A percentile compares a stretch with the other conserved stretches of the same genome.
These are phyloP conservation scores for Laticauda laticaudata DNA, from an alignment of 2,113 vertebrate species.

Conservation along the genomic window DNA sequence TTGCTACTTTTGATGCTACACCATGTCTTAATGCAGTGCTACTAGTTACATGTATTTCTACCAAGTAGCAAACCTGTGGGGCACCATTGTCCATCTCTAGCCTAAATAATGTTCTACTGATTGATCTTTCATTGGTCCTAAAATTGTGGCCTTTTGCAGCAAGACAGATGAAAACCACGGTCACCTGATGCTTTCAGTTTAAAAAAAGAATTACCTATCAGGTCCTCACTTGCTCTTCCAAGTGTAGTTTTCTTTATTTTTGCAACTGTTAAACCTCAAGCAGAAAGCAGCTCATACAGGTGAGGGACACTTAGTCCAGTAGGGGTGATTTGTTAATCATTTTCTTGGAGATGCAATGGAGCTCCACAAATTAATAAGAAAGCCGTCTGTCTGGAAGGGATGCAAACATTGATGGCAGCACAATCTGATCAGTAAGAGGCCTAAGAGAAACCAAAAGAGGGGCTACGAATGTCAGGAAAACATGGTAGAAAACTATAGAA, in stretches of 20 bases:
- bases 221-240: neutral
- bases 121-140: neutral
- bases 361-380: neutral
- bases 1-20: accelerated
- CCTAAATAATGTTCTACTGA: neutral
- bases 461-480: neutral
- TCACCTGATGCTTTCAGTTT: neutral
- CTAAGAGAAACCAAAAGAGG: neutral
- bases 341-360: neutral
- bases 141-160: neutral
- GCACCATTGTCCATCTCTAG: neutral
- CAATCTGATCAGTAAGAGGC: neutral
- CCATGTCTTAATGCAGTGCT: neutral
- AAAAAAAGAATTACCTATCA: neutral
- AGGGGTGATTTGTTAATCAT: neutral
- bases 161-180: neutral
- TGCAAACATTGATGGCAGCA: neutral
- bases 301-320: neutral
- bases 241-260: neutral
- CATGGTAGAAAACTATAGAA: neutral
- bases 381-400: neutral
- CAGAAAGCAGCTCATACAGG: neutral
- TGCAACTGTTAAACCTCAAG: neutral
- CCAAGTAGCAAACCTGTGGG: neutral
- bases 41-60: neutral